Base-by-base conservation (phyloP, 2,888 invertebrate genomes). In the Alloplasta piceator region DNA sequence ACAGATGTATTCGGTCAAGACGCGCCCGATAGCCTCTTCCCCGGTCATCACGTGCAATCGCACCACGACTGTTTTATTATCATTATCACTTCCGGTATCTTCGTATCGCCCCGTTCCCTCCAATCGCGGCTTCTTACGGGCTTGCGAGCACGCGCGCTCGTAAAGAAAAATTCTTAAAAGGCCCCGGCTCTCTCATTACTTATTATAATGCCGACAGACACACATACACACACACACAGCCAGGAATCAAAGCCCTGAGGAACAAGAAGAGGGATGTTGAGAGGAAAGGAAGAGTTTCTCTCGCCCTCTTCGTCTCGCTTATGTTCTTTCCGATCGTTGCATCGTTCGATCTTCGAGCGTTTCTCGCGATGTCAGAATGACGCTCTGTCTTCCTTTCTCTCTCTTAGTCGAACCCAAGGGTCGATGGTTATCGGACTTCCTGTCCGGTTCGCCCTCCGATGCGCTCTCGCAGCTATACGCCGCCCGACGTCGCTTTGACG, bases 321-420 rank as follows among this genome's bases (percentile, higher is more conserved):
- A 9, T 6, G 46, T 12, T 26, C 12, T 46, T 52, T 52, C 12
- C 74, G 48, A 66, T 72, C 64, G 80, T 79, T 83, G 12, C 74
- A 70, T 72, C 67, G 80, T 79, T 83, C 67, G 82, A 83, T 79
- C 77, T 81, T 12, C 67, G 80, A 56, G 61, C 56, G 84, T 85
- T 85, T 84, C 26, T 85, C 87, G 85, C 88, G 87, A 88, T 86
- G 86, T 86, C 81, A 87, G 89, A 88, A 89, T 88, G 86, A 87
- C 89, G 71, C 58, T 66, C 58, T 66, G 56, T 61, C 26, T 26
- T 26, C 39, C 84, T 77, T 16, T 72, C 75, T 41, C 70, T 72
- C 73, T 84, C 85, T 70, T 85, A 78, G 71, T 26, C 26, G 26
- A 26, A 26, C 84, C 74, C 79, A 72, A 73, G 80, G 82, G 83